Evolutionary conservation across 2,797 vertebrate species (phyloP), one percentile per base, ranked within the genome.

Genomic region (Protosalanx chinensis): DNA sequence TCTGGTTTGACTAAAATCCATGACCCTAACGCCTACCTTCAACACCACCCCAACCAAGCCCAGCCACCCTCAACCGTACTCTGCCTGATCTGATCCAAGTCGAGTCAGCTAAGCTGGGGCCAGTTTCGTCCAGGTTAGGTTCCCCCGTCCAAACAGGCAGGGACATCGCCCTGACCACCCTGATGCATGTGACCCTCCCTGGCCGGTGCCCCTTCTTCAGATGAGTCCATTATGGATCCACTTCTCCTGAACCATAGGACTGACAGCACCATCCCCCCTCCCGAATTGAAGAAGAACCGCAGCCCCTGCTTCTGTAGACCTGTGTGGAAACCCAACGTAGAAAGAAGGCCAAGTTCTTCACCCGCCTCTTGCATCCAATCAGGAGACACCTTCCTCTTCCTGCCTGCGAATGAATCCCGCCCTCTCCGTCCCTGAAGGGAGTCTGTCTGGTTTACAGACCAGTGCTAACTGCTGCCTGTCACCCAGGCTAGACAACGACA

Each of bases 121-220:
- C 56, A 72, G 8, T 72, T 13, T 46, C 63, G 62, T 46, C 41
- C 57, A 61, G 46, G 3, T 53, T 62, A 29, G 49, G 7, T 57
- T 35, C 20, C 18, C 68, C 37, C 23, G 23, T 33, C 37, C 63
- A 57, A 51, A 81, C 66, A 79, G 80, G 78, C 85, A 79, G 79
- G 68, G 76, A 60, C 76, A 72, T 33, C 67, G 15, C 78, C 74
- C 71, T 78, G 78, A 84, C 75, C 18, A 16, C 70, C 59, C 68
- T 62, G 84, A 89, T 92, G 94, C 94, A 94, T 93, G 95, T 86
- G 82, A 88, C 76, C 76, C 73, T 72, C 76, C 86, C 66, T 81
- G 41, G 73, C 78, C 81, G 85, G 86, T 77, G 76, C 79, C 73
- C 33, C 1, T 41, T 77, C 59, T 58, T 74, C 76, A 56, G 67